A percentile compares a stretch with the other conserved stretches of the same genome.
These are phyloP conservation scores for Venusia cambrica DNA, from an alignment of 2,888 invertebrate genomes.

Conservation along the genomic window DNA sequence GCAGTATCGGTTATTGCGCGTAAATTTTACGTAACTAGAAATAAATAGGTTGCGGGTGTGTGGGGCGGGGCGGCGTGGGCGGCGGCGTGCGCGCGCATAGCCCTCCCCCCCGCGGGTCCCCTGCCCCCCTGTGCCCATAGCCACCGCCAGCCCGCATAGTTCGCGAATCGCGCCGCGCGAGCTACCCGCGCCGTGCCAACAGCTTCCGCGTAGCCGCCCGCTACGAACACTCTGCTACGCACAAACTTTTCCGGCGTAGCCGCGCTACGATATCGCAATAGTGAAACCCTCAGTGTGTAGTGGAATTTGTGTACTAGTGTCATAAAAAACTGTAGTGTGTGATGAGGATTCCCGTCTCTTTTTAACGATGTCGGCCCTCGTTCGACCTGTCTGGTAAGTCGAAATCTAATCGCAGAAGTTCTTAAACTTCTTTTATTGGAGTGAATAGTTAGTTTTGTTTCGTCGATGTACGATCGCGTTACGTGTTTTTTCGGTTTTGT, in stretches of 20 bases:
- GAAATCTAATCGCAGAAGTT: constrained; percentile 29
- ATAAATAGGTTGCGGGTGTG: constrained; percentile 81
- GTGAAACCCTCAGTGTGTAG: constrained; percentile 56
- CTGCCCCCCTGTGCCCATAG: too few relatives aligned
- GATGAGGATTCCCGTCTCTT: constrained; percentile 65
- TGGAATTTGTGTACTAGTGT: constrained; percentile 61
- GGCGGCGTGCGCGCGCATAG: constrained; percentile 65
- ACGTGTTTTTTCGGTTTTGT: constrained; percentile 42
- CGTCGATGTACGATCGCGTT: constrained; percentile 32
- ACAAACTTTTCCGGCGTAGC: constrained; percentile 66
- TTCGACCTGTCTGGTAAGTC: constrained; percentile 80
- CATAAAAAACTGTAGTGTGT: constrained; percentile 60
- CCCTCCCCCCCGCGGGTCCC: constrained; percentile 38
- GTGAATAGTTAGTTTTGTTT: constrained; percentile 43
- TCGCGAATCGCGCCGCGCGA: constrained; percentile 71
- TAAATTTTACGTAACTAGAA: constrained; percentile 82
- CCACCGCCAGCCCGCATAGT: constrained; percentile 60
- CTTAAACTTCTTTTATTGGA: constrained; percentile 43
- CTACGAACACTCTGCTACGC: constrained; percentile 47
- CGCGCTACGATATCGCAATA: constrained; percentile 42
- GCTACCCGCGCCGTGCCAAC: constrained; percentile 62
- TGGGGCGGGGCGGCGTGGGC: constrained; percentile 76
- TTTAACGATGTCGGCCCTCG: constrained; percentile 81
- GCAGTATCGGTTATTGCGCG: constrained; percentile 79
- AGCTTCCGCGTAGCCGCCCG: constrained; percentile 48